Base-by-base conservation (phyloP, 2,888 invertebrate genomes). In the Melanargia galathea region DNA sequence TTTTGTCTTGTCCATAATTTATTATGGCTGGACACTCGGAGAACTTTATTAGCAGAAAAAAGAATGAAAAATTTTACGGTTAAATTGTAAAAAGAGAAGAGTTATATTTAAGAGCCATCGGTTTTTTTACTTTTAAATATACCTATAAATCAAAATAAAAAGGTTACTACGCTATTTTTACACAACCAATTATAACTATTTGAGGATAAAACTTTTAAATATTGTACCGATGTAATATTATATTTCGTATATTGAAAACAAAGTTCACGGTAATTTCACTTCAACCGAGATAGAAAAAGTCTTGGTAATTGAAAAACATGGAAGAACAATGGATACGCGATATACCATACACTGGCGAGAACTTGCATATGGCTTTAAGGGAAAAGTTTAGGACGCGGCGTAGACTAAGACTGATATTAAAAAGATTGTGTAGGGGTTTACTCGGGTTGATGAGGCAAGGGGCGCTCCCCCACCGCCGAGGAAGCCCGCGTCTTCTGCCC, bases 401-500 rank as follows among this genome's bases (percentile, higher is more conserved):
- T 81, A 80, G 66, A 81, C 75, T 73, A 84, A 75, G 74, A 81
- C 78, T 70, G 82, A 79, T 85, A 87, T 82, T 83, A 90, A 83
- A 82, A 85, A 81, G 69, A 83, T 77, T 71, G 79, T 74, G 72
- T 78, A 77, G 60, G 83, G 80, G 54, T 78, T 59, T 64, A 73
- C 60, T 30, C 73, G 76, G 59, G 79, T 60, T 16, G 81, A 78
- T 13, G 81, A 67, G 51, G 73, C 77, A 43, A 80, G 69, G 64
- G 80, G 73, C 22, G 82, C 82, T 5, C 81, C 80, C 6, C 82
- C 86, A 54, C 86, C 89, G 45, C 87, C 90, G 38, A 90, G 81
- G 76, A 87, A 90, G 43, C 86, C 82, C 1, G 87, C 86, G 71
- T 92, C 92, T 71, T 92, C 91, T 11, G 84, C 79, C 59, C 85